Evolutionary conservation across 1,140 invertebrate species (phyloP).

Genomic region (Cydia amplana): DNA sequence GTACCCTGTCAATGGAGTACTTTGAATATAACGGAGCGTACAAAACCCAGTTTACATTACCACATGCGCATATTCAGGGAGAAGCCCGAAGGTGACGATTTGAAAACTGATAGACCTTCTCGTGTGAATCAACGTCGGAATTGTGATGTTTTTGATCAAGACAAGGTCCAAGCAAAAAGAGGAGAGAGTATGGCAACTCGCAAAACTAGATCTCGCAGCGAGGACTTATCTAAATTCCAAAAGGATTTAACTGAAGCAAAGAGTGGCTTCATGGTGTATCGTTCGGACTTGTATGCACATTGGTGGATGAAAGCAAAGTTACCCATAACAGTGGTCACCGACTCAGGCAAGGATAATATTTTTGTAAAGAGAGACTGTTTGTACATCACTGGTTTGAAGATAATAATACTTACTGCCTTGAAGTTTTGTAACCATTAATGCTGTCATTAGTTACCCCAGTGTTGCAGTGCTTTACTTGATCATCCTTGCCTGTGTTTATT

Average conservation of each 20-base stretch:
- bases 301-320: constrained; percentile 95
- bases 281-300: constrained; percentile 92
- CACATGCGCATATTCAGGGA: constrained; percentile 77
- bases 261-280: constrained; percentile 81
- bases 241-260: constrained; percentile 60
- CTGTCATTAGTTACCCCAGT: constrained; percentile 72
- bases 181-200: constrained; percentile 44
- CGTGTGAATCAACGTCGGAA: constrained; percentile 56
- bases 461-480: constrained; percentile 79
- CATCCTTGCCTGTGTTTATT: constrained; percentile 81
- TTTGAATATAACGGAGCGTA: constrained; percentile 73
- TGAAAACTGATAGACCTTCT: constrained; percentile 50
- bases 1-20: constrained; percentile 74
- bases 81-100: constrained; percentile 45
- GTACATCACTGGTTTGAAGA: constrained; percentile 76
- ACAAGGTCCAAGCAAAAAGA: constrained; percentile 45
- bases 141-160: constrained; percentile 57
- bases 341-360: constrained; percentile 83
- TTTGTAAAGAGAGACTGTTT: constrained; percentile 78
- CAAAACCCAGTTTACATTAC: constrained; percentile 75
- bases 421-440: constrained; percentile 75
- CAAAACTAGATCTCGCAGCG: constrained; percentile 72
- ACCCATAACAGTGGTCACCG: constrained; percentile 82
- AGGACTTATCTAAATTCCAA: constrained; percentile 73
- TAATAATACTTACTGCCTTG: constrained; percentile 63